Evolutionary conservation across 2,888 invertebrate genomes (phyloP), one percentile per base, ranked within the genome.

Genomic region (Drosophila parthenogenetica): DNA sequence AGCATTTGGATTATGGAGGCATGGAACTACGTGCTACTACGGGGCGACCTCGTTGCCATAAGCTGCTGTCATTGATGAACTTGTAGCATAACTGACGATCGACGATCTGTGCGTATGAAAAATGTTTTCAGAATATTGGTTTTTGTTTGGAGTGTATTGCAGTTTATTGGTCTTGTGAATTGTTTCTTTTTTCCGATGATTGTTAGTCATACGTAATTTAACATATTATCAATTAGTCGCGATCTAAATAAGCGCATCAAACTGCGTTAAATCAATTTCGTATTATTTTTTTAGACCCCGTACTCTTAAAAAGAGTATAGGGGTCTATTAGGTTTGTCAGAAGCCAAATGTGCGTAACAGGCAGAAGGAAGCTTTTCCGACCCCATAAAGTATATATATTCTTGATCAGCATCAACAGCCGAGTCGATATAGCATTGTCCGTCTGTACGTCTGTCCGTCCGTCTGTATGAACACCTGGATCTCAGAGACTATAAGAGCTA

Each of bases 21-120:
- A 51, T 45, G 50, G 32, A 57, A 54, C 29, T 65, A 75, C 75
- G 76, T 75, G 74, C 63, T 43, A 72, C 73, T 55, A 46, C 63
- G 57, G 39, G 11, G 29, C 67, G 67, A 67, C 75, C 74, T 75
- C 76, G 62, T 71, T 75, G 29, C 43, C 59, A 45, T 60, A 45
- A 61, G 42, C 51, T 25, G 14, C 40, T 54, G 61, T 46, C 58
- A 55, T 55, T 55, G 50, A 64, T 45, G 60, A 51, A 51, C 57
- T 54, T 25, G 14, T 42, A 55, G 61, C 45, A 43, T 65, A 69
- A 63, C 39, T 57, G 32, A 8, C 57, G 59, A 35, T 13, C 35
- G 35, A 35, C 35, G 11, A 73, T 69, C 29, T 46, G 55, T 58
- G 50, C 43, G 16, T 25, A 55, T 13, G 55, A 4, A 45, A 66